Evolutionary conservation across 2,113 vertebrate species (phyloP).

Genomic region (Emydocephalus ijimae): DNA sequence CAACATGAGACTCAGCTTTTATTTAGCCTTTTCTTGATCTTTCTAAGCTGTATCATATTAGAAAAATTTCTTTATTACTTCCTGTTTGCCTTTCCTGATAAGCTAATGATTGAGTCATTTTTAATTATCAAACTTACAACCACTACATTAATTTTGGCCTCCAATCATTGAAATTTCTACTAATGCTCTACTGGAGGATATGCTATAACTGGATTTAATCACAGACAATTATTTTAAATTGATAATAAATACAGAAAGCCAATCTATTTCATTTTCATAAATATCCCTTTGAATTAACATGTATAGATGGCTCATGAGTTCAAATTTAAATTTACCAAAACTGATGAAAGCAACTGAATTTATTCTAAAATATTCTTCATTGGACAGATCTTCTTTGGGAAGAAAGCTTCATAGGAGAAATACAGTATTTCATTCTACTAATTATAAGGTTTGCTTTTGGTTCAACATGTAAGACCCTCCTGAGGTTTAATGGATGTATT

Average conservation of each 20-base stretch:
- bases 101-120: slow-evolving; percentile 56
- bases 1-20: background rate
- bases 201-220: slow-evolving; percentile 35
- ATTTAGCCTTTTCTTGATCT: background rate
- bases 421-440: slow-evolving; percentile 8
- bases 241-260: slow-evolving; percentile 10
- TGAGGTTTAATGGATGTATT: background rate
- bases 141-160: slow-evolving; percentile 44
- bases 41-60: background rate
- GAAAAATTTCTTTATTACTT: slow-evolving; percentile 16
- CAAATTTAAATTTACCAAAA: slow-evolving; percentile 22
- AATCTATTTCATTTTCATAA: slow-evolving; percentile 16
- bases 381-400: background rate
- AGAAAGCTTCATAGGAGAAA: background rate
- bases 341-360: background rate
- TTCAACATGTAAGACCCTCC: background rate
- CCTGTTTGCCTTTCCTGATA: slow-evolving; percentile 36
- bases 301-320: slow-evolving; percentile 6
- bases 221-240: slow-evolving; percentile 35
- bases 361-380: background rate
- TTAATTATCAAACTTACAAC: slow-evolving; percentile 41
- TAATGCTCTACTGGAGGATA: slow-evolving; percentile 42
- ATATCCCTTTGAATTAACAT: background rate
- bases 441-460: background rate
- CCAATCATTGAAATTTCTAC: slow-evolving; percentile 38